A percentile compares a stretch with the other conserved stretches of the same genome.
phyloP scores from a whole-genome alignment of 2,797 vertebrate species.

The Prionace glauca region DNA sequence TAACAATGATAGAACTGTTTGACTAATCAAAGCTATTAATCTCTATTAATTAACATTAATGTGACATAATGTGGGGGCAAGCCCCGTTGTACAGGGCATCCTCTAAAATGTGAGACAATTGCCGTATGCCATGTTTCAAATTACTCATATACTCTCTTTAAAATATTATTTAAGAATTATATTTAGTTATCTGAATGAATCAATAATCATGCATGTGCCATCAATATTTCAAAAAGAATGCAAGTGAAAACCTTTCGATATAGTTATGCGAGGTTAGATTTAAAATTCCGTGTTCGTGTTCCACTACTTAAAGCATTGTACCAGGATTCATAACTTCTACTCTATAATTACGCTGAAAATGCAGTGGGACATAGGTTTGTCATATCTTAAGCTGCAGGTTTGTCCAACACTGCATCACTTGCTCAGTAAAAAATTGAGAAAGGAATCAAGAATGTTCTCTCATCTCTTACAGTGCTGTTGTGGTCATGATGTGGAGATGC shows the following conservation, averaged over 20 bases:
- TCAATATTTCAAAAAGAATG: background rate
- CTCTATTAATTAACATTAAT: background rate
- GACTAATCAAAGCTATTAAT: background rate
- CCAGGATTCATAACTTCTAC: background rate
- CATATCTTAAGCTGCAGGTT: background rate
- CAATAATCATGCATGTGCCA: background rate
- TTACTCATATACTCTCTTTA: background rate
- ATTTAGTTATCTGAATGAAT: background rate
- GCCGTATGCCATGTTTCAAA: too few relatives aligned
- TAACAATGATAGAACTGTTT: background rate
- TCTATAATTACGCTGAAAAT: background rate
- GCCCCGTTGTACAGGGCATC: background rate
- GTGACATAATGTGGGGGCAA: background rate
- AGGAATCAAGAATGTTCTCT: too few relatives aligned
- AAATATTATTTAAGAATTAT: background rate
- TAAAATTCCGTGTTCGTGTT: background rate
- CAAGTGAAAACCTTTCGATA: background rate
- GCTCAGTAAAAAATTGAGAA: too few relatives aligned
- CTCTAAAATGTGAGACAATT: background rate
- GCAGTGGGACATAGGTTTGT: background rate
- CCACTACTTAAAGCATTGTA: background rate
- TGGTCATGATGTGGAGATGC: too few relatives aligned
- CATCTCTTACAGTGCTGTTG: too few relatives aligned
- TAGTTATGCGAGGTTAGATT: background rate
- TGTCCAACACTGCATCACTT: background rate